Evolutionary conservation across 2,113 vertebrate species (phyloP), one percentile per base, ranked within the genome.

Genomic region (Cyphomyrus plagiostoma): DNA sequence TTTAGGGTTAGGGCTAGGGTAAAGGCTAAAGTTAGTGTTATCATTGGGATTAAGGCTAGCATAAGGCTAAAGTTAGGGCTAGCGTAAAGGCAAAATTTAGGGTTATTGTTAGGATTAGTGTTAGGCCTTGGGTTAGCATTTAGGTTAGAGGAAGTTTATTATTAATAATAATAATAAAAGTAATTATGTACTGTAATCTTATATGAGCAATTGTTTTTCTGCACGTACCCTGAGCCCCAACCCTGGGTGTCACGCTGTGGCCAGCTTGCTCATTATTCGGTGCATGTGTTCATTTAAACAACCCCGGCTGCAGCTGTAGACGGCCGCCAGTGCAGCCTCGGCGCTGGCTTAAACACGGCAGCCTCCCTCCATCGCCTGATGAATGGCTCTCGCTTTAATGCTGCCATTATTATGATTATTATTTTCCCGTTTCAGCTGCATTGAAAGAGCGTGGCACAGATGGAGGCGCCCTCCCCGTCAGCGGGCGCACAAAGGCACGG

Each of bases 371-470:
- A 95, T 95, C 93, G 93, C 93, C 89, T 93, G 91, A 94, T 95
- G 94, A 96, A 96, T 95, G 91, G 94, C 93, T 91, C 91, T 92
- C 89, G 89, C 90, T 84, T 70, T 84, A 83, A 56, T 50, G 90
- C 90, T 90, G 91, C 90, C 93, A 93, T 95, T 94, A 96, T 96
- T 96, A 95, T 94, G 35, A 84, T 84, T 84, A 84, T 84, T 84
- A 84, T 95, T 92, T 91, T 48, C 91, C 53, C 70, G 8, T 42
- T 92, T 56, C 74, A 7, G 88, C 94, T 93, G 94, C 96, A 96
- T 97, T 97, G 96, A 97, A 97, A 97, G 96, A 94, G 94, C 96
- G 95, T 96, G 95, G 95, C 97, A 96, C 95, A 98, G 97, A 97
- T 97, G 97, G 95, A 96, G 95, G 96, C 94, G 95, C 95, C 94